Evolutionary conservation across 2,888 invertebrate genomes (phyloP), one percentile per base, ranked within the genome.

Genomic region (Pediacus dermestoides): DNA sequence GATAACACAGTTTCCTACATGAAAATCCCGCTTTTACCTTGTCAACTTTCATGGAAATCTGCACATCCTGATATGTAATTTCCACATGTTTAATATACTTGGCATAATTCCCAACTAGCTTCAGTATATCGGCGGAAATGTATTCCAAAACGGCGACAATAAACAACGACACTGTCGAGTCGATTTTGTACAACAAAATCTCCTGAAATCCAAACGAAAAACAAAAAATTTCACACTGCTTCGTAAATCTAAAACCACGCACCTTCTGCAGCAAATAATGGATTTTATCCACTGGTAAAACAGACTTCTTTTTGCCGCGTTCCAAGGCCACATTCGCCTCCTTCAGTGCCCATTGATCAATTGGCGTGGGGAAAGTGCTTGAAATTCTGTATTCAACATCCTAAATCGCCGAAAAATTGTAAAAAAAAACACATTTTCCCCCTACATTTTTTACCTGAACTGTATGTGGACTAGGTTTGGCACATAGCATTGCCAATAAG

Each of bases 21-120:
- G n/a, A n/a, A n/a, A n/a, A n/a, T n/a, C n/a, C n/a, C n/a, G n/a
- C n/a, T n/a, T 37, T 44, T 70, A 92, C 94, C 84, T 93, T 92
- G 68, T 97, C 97, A 36, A 95, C 96, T 67, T 90, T 92, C 88
- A 97, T 92, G 33, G 96, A 95, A 37, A 96, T 94, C 73, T 89
- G 88, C 63, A 99, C 90, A 68, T 97, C 97, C 64, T 93, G 86
- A 49, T 85, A 85, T 1, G 93, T 88, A 63, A 97, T 91, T 70
- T 88, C 88, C 25, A 81, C 80, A 71, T 92, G 92, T 37, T 90
- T 85, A 55, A 96, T 93, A 71, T 95, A 92, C 72, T 93, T 93
- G 22, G 96, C 96, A 73, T 95, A 99, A 68, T 94, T 95, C 34
- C 95, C 95, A 34, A 94, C 91, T 67, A 96, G 75, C 78, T 93